Base-by-base conservation (phyloP, 1,140 invertebrate genomes). In the Atopsyche davidsoni region DNA sequence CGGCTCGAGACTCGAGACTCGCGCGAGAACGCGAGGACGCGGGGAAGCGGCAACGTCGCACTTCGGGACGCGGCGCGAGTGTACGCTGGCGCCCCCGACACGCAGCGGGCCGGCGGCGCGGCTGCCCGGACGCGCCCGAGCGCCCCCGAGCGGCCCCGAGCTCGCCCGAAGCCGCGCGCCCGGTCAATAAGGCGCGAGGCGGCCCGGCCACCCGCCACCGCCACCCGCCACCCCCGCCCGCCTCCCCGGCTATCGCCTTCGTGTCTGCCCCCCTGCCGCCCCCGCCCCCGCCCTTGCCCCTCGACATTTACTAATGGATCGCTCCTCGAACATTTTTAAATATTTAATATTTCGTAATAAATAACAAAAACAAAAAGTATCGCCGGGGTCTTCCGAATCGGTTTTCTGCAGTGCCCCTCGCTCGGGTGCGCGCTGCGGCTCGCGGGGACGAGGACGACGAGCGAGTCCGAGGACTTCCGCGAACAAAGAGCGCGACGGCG, bases 41-140 rank as follows among this genome's bases (percentile, higher is more conserved):
- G 9, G 28, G 28, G 18, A 41, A 51, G 22, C 71, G 70, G 69
- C 69, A 73, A 73, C 69, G 67, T 68, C 70, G 71, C 70, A 67
- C 62, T 50, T 48, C 61, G 61, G 66, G 68, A 71, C 70, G 70
- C 70, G 69, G 70, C 69, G 69, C 66, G 69, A 70, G 65, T 68
- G 63, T 62, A 66, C 67, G 61, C 63, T 59, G 60, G 70, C 66
- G 69, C 67, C 68, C 67, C 62, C 70, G 69, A 70, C 66, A 64
- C 69, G 68, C 69, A 70, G 68, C 66, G 68, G 69, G n/a, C 60
- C 58, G 62, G 58, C 63, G 57, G 56, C 62, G 69, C 70, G 59
- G 53, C 59, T 56, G 64, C 63, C 48, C 56, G n/a, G n/a, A n/a
- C n/a, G n/a, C 60, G 62, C 55, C 63, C 67, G 68, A 67, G 64